Evolutionary conservation across 2,113 vertebrate species (phyloP), one percentile per base, ranked within the genome.

Genomic region (Electrona antarctica): DNA sequence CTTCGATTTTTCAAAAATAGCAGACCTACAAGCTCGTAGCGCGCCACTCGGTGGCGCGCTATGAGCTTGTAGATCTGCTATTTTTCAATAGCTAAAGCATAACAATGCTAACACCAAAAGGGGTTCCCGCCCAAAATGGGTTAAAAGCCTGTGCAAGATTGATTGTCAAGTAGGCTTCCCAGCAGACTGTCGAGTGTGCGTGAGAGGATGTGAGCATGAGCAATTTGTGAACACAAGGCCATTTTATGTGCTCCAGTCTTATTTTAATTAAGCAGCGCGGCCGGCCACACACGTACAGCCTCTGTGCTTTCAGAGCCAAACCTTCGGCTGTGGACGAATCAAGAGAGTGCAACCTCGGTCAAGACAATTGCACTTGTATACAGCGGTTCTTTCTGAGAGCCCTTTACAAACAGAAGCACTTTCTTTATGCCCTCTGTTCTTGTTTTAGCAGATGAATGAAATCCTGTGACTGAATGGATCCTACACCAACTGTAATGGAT

Each of bases 231-330:
- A 67, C 29, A 56, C 69, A 61, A 61, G 51, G 47, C 58, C 2
- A 9, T 8, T 65, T 51, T 7, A 45, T 56, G 57, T 54, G 60
- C 67, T 71, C 14, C 60, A 68, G 72, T 12, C 52, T 74, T 33
- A 52, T 76, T 74, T 81, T 74, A 74, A 74, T 74, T 56, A 74
- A 66, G 15, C 51, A 64, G 51, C 41, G 41, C 65, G 71, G 21
- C 28, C 54, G 57, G 64, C 77, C 73, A 74, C 74, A 85, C 51
- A 28, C 60, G 45, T 67, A 14, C 49, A 60, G 15, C 15, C 64
- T 57, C 64, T 63, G 6, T 64, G 68, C 51, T 57, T 65, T 68
- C 70, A 58, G 61, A 67, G 60, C 21, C 80, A 74, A 80, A 80
- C 58, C 8, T 28, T 56, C 60, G 65, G 65, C 67, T 71, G 10